Conservation (phyloP, 2,113 vertebrate genomes). For the Microtus richardsoni region DNA sequence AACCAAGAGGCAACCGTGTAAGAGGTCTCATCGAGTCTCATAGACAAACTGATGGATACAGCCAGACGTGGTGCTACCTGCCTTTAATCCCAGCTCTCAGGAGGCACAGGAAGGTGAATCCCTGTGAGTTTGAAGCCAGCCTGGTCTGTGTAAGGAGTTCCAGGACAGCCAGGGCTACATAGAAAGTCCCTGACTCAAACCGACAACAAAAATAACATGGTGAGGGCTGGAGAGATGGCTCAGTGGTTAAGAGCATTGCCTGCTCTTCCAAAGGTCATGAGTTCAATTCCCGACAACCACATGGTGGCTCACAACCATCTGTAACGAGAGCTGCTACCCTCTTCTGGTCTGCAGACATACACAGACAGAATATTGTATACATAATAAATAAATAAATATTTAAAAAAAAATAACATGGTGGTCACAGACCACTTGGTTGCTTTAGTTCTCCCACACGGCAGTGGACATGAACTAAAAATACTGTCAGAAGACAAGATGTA, state of each 20-base stretch:
- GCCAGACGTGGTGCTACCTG: neutral
- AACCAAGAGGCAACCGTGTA: conserved; percentile 57
- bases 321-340: too few species aligned
- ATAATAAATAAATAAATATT: too few species aligned
- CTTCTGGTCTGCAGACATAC: too few species aligned
- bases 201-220: neutral
- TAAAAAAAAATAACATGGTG: neutral
- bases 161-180: neutral
- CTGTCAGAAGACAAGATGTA: neutral
- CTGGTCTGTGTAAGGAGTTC: too few species aligned
- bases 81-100: neutral
- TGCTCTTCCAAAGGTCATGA: too few species aligned
- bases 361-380: too few species aligned
- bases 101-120: neutral
- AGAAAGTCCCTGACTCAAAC: neutral
- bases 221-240: too few species aligned
- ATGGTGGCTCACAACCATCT: too few species aligned
- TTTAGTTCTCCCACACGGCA: neutral
- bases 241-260: too few species aligned
- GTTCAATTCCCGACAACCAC: too few species aligned
- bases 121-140: neutral
- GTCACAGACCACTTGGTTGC: neutral
- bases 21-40: neutral
- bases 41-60: neutral
- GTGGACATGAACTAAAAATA: neutral